Evolutionary conservation across 2,113 vertebrate genomes (phyloP), one percentile per base, ranked within the genome.

Genomic region (Istiophorus platypterus): DNA sequence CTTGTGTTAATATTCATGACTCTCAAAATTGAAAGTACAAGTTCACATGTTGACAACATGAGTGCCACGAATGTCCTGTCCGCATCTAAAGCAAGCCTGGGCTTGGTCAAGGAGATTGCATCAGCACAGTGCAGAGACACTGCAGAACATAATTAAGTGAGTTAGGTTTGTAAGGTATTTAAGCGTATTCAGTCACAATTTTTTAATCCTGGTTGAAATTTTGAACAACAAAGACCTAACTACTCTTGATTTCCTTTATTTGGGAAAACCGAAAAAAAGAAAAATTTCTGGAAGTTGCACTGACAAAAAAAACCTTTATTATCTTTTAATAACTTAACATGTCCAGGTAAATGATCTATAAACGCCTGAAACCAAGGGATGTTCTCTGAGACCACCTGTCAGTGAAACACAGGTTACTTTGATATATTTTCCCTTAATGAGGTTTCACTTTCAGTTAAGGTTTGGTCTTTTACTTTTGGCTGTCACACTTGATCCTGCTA

Each of bases 51-150:
- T 9, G 27, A 78, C 67, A 52, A 52, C 34, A 70, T 26, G 2
- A 73, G 77, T 70, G 39, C 61, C 34, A 15, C 68, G 10, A 59
- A 73, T 81, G 68, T 52, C 37, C 59, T 75, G 27, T 29, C 20
- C 27, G 42, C 42, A 26, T 69, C 68, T 31, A 18, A 80, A 41
- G 56, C 45, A 61, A 27, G 68, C 42, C 0, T 11, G 8, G 26
- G 26, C 31, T 69, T 26, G 59, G 72, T 39, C n/a, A 37, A 71
- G 59, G 49, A 14, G 58, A 70, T 57, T 4, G 74, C 31, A 45
- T 34, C 31, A n/a, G 29, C 8, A 24, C 29, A 14, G 39, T 27
- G 47, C 0, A 18, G 41, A 41, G 51, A 66, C 61, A 27, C 72
- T 39, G 58, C 24, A 31, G 31, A 41, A 31, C 13, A 52, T 24